Evolutionary conservation across 2,797 vertebrate species (phyloP).

Genomic region (Rhadinocentrus ornatus): DNA sequence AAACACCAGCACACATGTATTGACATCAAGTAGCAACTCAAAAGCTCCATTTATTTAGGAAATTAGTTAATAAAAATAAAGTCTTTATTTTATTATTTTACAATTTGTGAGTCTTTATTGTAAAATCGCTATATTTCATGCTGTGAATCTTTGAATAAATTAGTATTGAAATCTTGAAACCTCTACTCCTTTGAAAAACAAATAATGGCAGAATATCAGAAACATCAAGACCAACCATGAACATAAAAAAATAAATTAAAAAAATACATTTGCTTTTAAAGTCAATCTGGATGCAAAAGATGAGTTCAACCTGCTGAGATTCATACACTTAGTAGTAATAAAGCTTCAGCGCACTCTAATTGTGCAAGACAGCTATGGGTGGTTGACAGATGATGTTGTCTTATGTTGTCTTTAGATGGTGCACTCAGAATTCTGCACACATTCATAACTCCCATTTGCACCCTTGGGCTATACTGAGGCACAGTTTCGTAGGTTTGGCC

Average conservation of each 20-base stretch:
- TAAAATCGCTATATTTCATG: not conserved
- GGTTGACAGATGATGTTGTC: conserved; percentile 53
- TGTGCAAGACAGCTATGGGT: conserved; percentile 49
- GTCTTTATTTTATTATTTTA: not conserved
- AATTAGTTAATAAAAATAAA: not conserved
- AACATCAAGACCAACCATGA: not conserved
- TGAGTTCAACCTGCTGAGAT: conserved; percentile 29
- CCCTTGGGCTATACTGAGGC: conserved; percentile 1
- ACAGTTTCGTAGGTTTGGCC: not conserved
- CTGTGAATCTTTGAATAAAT: not conserved
- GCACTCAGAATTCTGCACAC: conserved; percentile 51
- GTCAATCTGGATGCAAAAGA: conserved; percentile 40
- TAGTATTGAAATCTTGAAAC: not conserved
- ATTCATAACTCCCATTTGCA: conserved; percentile 14
- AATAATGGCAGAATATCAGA: not conserved
- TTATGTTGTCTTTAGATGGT: conserved; percentile 45
- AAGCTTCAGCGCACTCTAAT: conserved; percentile 46
- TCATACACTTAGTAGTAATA: conserved; percentile 48
- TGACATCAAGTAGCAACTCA: not conserved
- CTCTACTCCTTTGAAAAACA: not conserved
- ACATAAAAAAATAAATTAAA: not conserved
- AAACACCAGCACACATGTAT: not conserved
- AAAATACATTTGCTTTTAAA: conserved; percentile 14
- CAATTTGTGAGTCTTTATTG: not conserved
- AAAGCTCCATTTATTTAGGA: not conserved